phyloP scores from a whole-genome alignment of 2,888 invertebrate genomes.

The Drosophila birchii region DNA sequence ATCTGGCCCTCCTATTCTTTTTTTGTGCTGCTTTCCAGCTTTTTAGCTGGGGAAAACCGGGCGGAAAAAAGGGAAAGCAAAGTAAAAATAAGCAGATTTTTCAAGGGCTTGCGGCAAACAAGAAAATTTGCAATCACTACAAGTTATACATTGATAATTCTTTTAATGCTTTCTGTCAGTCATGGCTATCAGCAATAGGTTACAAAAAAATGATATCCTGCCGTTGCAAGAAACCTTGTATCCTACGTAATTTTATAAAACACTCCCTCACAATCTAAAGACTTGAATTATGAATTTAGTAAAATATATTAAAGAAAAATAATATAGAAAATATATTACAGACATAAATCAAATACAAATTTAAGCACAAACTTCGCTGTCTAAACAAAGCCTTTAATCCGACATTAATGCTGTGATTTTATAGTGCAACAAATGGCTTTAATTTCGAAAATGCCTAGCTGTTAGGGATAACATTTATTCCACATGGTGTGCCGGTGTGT shows the following conservation, averaged over 20 bases:
- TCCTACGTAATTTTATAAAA: no score
- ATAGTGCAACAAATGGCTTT: neutral
- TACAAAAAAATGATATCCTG: neutral
- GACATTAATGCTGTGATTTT: neutral
- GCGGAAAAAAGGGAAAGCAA: neutral
- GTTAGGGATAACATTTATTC: neutral
- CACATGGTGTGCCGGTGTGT: neutral
- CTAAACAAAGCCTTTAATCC: neutral
- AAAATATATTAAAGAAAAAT: neutral
- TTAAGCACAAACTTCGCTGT: neutral
- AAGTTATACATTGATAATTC: neutral
- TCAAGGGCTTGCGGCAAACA: neutral
- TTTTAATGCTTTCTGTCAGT: neutral
- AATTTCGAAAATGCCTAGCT: neutral
- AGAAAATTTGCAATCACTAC: neutral
- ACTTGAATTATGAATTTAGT: neutral
- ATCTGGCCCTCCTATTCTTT: constrained; percentile 16
- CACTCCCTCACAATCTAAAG: neutral
- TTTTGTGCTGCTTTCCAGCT: neutral
- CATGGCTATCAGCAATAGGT: neutral
- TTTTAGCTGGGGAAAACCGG: neutral
- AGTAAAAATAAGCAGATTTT: neutral
- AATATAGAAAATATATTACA: neutral
- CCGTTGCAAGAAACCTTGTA: no score
- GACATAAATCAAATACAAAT: neutral